Evolutionary conservation across 2,113 vertebrate genomes (phyloP), one percentile per base, ranked within the genome.

Genomic region (Lagopus leucura): DNA sequence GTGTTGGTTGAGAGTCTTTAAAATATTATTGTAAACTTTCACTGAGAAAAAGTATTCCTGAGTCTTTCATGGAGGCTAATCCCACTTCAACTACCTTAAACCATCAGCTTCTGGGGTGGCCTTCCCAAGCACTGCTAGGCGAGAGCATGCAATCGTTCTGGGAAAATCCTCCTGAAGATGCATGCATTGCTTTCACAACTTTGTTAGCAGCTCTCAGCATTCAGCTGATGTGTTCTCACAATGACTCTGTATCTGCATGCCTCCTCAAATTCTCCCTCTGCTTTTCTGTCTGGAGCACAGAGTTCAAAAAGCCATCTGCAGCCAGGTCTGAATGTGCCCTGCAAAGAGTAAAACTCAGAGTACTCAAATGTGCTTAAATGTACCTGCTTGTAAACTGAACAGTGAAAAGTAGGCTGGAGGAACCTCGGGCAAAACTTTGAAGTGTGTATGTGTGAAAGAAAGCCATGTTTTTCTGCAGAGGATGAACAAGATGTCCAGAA

Each of bases 11-110:
- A 97, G 95, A 97, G 95, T 95, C 95, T 88, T 96, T 96, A 95
- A 97, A 97, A 97, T 97, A 97, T 97, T 97, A 97, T 97, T 96
- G 85, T 96, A 97, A 97, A 97, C 96, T 96, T 97, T 97, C 94
- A 91, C 96, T 97, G 93, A 88, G 94, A 75, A 95, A 80, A 96
- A 97, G 86, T 89, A 96, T 96, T 93, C 86, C 93, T 20, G 87
- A 90, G 86, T 36, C 95, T 97, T 97, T 96, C 95, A 96, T 95
- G 91, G 92, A 75, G 89, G 93, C 85, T 97, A 96, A 97, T 97
- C 97, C 93, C 80, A 66, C 87, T 94, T 96, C 92, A 95, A 86
- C 95, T 91, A 88, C 95, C 48, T 15, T 94, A 97, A 97, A 95
- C 93, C 92, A 87, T 72, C 80, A 54, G 21, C 92, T 90, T 64